A percentile compares a stretch with the other conserved stretches of the same genome.
phyloP scores from a whole-genome alignment of 2,797 vertebrate species.

The Pristis pectinata region DNA sequence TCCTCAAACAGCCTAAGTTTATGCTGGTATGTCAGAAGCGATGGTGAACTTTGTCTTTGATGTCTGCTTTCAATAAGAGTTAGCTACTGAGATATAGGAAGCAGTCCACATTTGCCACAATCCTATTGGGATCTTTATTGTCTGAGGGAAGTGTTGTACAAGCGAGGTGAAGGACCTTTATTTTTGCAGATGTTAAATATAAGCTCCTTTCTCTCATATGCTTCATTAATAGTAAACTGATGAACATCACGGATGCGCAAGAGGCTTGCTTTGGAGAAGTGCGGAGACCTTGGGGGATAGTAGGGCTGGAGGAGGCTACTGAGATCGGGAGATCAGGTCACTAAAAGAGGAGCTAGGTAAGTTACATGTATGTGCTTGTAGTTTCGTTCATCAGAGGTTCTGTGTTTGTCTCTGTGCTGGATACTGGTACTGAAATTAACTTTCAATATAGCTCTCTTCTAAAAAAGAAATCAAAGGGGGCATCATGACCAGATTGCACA shows the following conservation, averaged over 20 bases:
- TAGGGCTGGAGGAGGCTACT: neutral
- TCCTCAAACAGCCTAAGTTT: too few species aligned
- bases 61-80: too few species aligned
- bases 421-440: neutral
- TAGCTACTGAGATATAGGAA: too few species aligned
- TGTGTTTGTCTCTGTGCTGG: neutral
- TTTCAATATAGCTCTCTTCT: neutral
- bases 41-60: too few species aligned
- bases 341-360: neutral
- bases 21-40: too few species aligned
- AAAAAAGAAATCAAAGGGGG: constrained; percentile 9
- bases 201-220: too few species aligned
- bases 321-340: neutral
- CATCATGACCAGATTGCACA: constrained; percentile 31
- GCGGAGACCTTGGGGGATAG: neutral
- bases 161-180: too few species aligned
- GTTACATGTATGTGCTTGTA: too few species aligned
- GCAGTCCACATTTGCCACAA: too few species aligned
- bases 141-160: too few species aligned
- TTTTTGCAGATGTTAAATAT: too few species aligned
- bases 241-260: neutral
- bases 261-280: neutral
- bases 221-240: neutral
- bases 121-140: too few species aligned
- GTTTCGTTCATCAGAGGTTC: neutral